A percentile compares a stretch with the other conserved stretches of the same genome.
Conservation (phyloP, 2,888 invertebrate genomes). For the Ashinkailepas kermadecensis region DNA sequence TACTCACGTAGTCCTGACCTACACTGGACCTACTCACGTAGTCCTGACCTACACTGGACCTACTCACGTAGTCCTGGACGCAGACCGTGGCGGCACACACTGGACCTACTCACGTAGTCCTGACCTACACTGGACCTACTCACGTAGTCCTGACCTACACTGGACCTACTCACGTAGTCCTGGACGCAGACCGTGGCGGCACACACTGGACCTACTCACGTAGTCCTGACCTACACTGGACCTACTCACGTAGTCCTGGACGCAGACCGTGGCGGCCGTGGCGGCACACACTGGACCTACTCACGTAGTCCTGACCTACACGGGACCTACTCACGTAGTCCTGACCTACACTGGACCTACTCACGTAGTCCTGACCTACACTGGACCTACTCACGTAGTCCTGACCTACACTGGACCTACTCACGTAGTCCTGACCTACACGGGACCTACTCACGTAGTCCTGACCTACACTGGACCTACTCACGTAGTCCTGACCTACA, state of each 20-base stretch:
- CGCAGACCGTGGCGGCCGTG: conserved; percentile 61
- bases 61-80: conserved; percentile 93
- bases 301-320: conserved; percentile 97
- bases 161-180: conserved; percentile 91
- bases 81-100: conserved; percentile 58
- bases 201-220: no score
- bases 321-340: conserved; percentile 94
- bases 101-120: conserved; percentile 91
- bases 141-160: conserved; percentile 98
- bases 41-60: no score
- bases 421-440: conserved; percentile 97
- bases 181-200: conserved; percentile 69
- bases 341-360: no score
- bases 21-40: no score
- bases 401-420: no score
- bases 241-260: conserved; percentile 94
- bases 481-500: conserved; percentile 97
- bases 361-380: conserved; percentile 97
- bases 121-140: no score
- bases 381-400: conserved; percentile 94
- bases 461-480: no score
- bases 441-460: conserved; percentile 94
- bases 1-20: conserved; percentile 95
- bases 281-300: no score
- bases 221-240: no score